Evolutionary conservation across 2,797 vertebrate species (phyloP), one percentile per base, ranked within the genome.

Genomic region (Clarias laeviceps): DNA sequence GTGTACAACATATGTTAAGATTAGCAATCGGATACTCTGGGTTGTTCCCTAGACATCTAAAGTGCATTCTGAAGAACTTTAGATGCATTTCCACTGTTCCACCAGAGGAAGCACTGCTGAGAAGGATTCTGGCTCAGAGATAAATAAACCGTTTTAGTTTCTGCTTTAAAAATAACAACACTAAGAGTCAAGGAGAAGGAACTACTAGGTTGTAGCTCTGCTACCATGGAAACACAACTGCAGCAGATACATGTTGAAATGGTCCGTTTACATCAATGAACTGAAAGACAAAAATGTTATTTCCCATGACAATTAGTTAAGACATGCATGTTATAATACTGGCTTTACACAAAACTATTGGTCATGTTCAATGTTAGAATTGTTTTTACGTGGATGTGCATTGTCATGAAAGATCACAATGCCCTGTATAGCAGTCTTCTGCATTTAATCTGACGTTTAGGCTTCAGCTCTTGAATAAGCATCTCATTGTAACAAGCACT

Each of bases 1-100:
- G 84, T 80, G 56, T 18, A 37, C 9, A 65, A 77, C 4, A 7
- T n/a, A 40, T 74, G 59, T 56, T 66, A 45, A 32, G 57, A 84
- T 74, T 18, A 54, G 72, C 59, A 66, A 84, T 22, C 6, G 2
- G 57, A 84, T 37, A 83, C 72, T 66, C n/a, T 1, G 29, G 74
- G 4, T 17, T 22, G 8, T 24, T 61, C 76, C 57, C 56, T 61
- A 32, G 77, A 64, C 24, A 64, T 79, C 34, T 40, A 79, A 62
- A 62, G 76, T n/a, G 27, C 32, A 17, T 79, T 73, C 59, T 77
- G 54, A 77, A 77, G 57, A 62, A 79, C 14, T 9, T 8, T 12
- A 32, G 18, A 76, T 76, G n/a, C 5, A 17, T n/a, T 62, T 50
- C 40, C 37, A 56, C 45, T 29, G 14, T 62, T 50, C 14, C n/a